Evolutionary conservation across 2,888 invertebrate genomes (phyloP).

Genomic region (Drosophila rubida): DNA sequence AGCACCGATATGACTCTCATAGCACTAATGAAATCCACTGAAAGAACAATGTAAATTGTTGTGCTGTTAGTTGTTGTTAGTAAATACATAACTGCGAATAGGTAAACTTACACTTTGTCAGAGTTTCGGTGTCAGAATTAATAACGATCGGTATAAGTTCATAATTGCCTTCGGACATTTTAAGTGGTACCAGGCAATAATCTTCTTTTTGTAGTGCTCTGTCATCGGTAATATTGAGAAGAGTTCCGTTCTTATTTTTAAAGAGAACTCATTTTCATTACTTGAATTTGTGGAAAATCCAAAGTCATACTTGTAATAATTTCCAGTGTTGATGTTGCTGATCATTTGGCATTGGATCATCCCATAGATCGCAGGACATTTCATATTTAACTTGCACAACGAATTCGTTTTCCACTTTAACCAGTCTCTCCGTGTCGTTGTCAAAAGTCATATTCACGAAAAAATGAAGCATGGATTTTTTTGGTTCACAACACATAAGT

Average conservation of each 20-base stretch:
- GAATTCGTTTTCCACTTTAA: conserved; percentile 3
- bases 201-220: neutral
- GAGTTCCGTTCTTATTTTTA: conserved; percentile 7
- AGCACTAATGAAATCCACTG: conserved; percentile 86
- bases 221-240: neutral
- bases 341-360: neutral
- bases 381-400: neutral
- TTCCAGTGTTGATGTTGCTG: conserved; percentile 19
- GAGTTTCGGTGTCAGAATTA: neutral
- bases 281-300: neutral
- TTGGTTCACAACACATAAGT: conserved; percentile 65
- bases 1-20: conserved; percentile 87
- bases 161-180: neutral
- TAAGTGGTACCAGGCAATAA: conserved; percentile 18
- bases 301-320: conserved; percentile 27
- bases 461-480: neutral
- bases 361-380: conserved; percentile 14
- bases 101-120: conserved; percentile 1
- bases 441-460: conserved; percentile 13
- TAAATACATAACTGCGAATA: too few species aligned
- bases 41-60: conserved; percentile 45
- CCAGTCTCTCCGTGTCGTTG: neutral
- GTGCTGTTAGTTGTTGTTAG: neutral
- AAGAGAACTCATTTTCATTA: neutral
- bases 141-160: neutral